These are phyloP conservation scores for Spodoptera picta DNA, from an alignment of 2,888 invertebrate species.

Conservation along the genomic window DNA sequence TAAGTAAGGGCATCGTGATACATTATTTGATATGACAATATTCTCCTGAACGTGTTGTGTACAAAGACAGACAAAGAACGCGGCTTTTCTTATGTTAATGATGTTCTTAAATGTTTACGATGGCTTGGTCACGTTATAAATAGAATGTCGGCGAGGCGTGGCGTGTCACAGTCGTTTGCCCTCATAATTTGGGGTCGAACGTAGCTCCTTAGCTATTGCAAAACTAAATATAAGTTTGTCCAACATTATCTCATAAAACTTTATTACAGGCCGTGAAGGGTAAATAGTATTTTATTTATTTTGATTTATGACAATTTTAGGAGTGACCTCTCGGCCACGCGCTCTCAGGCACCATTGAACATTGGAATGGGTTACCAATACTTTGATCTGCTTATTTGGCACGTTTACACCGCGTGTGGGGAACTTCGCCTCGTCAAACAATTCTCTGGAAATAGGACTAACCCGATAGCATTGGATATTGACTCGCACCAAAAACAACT, in stretches of 20 bases:
- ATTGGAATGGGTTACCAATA: background rate
- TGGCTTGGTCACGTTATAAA: slow-evolving; percentile 34
- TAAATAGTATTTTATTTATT: slow-evolving; percentile 29
- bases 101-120: slow-evolving; percentile 26
- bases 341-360: slow-evolving; percentile 1
- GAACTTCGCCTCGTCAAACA: slow-evolving; percentile 11
- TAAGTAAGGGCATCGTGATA: background rate
- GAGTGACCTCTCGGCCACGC: background rate
- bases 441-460: background rate
- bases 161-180: slow-evolving; percentile 21
- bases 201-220: slow-evolving; percentile 18
- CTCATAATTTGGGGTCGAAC: slow-evolving; percentile 30
- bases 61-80: background rate
- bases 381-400: slow-evolving; percentile 12
- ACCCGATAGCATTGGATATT: slow-evolving; percentile 12
- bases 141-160: slow-evolving; percentile 22
- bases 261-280: slow-evolving; percentile 29
- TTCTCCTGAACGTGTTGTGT: slow-evolving; percentile 13
- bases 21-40: slow-evolving; percentile 10
- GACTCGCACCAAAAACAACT: slow-evolving; percentile 5
- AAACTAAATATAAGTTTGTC: slow-evolving; percentile 17
- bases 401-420: background rate
- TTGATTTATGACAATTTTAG: slow-evolving; percentile 31
- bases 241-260: slow-evolving; percentile 29
- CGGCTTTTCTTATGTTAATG: slow-evolving; percentile 21